A percentile compares a stretch with the other conserved stretches of the same genome.
Conservation (phyloP, 2,888 invertebrate genomes). For the Steinernema carpocapsae region DNA sequence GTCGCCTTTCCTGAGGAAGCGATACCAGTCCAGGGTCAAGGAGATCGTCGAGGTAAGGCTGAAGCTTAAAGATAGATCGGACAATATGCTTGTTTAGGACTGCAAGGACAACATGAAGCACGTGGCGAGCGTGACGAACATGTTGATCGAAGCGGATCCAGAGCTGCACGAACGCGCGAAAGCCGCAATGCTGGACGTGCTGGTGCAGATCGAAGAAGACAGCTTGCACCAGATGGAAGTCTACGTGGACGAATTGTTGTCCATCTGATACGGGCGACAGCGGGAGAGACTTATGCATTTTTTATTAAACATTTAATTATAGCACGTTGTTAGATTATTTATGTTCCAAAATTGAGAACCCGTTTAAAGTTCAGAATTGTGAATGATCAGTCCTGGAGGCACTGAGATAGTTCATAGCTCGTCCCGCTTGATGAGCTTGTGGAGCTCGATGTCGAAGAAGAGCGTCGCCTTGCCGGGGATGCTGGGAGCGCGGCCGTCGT, state of each 20-base stretch:
- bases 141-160: conserved; percentile 2
- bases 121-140: conserved; percentile 5
- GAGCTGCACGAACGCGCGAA: conserved; percentile 8
- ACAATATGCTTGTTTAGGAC: not conserved
- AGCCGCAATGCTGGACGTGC: not conserved
- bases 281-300: not conserved
- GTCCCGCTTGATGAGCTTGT: conserved; percentile 64
- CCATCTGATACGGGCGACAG: not conserved
- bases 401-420: conserved; percentile 53
- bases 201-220: not conserved
- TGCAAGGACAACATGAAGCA: conserved; percentile 6
- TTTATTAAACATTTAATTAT: not conserved
- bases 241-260: not conserved
- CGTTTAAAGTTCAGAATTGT: conserved; percentile 33
- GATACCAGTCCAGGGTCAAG: not conserved
- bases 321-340: not conserved
- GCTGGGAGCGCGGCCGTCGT: conserved; percentile 63
- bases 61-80: not conserved
- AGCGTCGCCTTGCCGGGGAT: conserved; percentile 67
- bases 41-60: not conserved
- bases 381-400: not conserved
- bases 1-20: not conserved
- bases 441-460: conserved; percentile 67
- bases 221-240: not conserved
- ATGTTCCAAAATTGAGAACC: conserved; percentile 9